Evolutionary conservation across 2,113 vertebrate genomes (phyloP).

Genomic region (Dromiciops gliroides): DNA sequence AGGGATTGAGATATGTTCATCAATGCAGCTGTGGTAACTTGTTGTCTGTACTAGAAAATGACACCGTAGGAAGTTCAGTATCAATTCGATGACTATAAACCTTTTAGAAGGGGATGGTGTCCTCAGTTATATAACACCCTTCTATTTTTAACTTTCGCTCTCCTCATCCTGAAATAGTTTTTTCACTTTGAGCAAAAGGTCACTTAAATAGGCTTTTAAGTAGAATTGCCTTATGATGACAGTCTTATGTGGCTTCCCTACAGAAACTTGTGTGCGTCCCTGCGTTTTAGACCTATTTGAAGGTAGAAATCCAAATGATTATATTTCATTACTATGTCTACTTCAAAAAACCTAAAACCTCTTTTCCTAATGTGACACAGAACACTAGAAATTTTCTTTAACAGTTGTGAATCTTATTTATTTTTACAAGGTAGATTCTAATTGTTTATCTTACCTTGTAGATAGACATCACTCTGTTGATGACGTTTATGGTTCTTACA

Average conservation of each 20-base stretch:
- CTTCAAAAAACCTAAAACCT: neutral
- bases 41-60: neutral
- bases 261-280: neutral
- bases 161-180: neutral
- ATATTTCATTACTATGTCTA: neutral
- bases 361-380: neutral
- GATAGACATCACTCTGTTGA: neutral
- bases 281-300: neutral
- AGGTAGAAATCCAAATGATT: neutral
- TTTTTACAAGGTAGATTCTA: neutral
- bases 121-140: neutral
- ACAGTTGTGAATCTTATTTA: neutral
- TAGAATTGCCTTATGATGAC: neutral
- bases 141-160: neutral
- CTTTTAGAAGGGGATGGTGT: neutral
- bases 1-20: neutral
- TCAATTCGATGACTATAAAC: neutral
- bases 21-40: neutral
- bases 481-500: neutral
- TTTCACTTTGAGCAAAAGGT: neutral
- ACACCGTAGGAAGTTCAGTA: fast-evolving
- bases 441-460: neutral
- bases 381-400: neutral
- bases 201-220: neutral
- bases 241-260: neutral